phyloP scores from a whole-genome alignment of 37 sponge, comb jelly and placozoan genomes.

The Agelas oroides region DNA sequence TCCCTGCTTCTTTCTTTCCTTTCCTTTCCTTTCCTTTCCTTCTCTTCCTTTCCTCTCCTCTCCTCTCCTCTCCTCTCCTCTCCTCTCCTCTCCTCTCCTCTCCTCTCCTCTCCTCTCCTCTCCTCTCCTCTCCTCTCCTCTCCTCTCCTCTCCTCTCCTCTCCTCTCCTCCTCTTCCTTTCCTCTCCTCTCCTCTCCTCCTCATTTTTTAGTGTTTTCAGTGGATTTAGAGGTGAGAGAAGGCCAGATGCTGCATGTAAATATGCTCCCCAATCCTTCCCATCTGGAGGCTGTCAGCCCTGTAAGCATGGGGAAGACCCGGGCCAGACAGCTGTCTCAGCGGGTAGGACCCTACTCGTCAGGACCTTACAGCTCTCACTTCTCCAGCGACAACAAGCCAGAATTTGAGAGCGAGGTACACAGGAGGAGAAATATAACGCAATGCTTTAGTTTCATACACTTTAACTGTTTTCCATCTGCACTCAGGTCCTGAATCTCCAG shows the following conservation, averaged over 20 bases:
- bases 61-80: no score
- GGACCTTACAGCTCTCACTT: no score
- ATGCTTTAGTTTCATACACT: no score
- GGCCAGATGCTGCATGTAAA: constrained; percentile 71
- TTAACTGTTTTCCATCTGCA: no score
- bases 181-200: no score
- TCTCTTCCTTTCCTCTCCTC: no score
- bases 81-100: not conserved
- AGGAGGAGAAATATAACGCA: no score
- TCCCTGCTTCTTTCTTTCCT: no score
- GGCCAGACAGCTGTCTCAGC: constrained; percentile 61
- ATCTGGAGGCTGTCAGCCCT: constrained; percentile 85
- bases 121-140: not conserved
- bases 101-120: not conserved
- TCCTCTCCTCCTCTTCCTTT: not conserved
- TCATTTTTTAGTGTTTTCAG: no score
- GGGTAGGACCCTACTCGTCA: constrained; percentile 38
- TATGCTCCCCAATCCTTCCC: constrained; percentile 95
- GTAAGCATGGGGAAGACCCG: constrained; percentile 82
- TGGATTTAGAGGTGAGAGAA: constrained; percentile 55
- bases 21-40: no score
- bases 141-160: not conserved
- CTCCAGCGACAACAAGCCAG: no score
- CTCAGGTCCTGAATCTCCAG: constrained; percentile 19
- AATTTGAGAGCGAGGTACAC: no score